These are phyloP conservation scores for Plotosus lineatus DNA, from an alignment of 2,113 vertebrate species.

Conservation along the genomic window DNA sequence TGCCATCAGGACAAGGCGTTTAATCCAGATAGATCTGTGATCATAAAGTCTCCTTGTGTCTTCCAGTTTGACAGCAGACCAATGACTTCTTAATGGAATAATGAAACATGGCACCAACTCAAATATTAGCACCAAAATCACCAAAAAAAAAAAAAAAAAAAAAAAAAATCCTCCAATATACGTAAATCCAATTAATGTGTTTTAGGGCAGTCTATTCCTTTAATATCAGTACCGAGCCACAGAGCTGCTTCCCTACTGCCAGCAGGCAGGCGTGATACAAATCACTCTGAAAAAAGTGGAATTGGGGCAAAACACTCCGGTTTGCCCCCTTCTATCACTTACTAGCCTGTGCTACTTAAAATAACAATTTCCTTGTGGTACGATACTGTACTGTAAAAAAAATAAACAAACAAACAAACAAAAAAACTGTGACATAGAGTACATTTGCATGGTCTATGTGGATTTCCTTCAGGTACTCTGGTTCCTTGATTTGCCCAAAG, in stretches of 20 bases:
- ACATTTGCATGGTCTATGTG: no score
- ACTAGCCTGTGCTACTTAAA: slow-evolving; percentile 47
- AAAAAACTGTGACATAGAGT: no score
- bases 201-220: slow-evolving; percentile 54
- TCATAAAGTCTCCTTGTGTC: not conserved
- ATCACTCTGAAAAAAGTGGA: slow-evolving; percentile 61
- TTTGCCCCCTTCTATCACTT: slow-evolving; percentile 53
- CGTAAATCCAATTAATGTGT: not conserved
- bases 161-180: not conserved
- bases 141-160: no score
- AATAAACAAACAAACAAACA: no score
- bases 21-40: not conserved
- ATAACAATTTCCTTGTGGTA: slow-evolving; percentile 45
- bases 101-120: not conserved
- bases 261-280: slow-evolving; percentile 38
- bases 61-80: not conserved
- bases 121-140: not conserved
- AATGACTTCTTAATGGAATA: not conserved
- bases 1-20: not conserved
- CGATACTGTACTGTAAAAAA: slow-evolving; percentile 16
- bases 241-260: slow-evolving; percentile 41
- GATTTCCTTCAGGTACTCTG: no score
- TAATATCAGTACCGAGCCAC: slow-evolving; percentile 34
- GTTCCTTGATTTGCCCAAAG: no score
- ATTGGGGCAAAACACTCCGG: slow-evolving; percentile 54